A percentile compares a stretch with the other conserved stretches of the same genome.
phyloP scores from a whole-genome alignment of 2,113 vertebrate genomes.

The Gymnogyps californianus region DNA sequence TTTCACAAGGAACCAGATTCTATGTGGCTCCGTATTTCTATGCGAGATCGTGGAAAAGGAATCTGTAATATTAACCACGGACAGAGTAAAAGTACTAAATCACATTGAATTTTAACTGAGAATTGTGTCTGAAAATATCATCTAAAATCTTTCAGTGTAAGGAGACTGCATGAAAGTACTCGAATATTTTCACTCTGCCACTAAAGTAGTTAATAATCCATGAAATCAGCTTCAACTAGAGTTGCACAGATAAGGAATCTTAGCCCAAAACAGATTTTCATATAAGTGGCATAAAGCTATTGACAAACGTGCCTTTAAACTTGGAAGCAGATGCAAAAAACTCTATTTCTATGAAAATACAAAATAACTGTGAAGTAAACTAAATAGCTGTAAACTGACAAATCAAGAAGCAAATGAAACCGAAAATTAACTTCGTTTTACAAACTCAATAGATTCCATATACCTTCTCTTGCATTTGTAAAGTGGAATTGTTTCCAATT shows the following conservation, averaged over 20 bases:
- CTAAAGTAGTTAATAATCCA: neutral
- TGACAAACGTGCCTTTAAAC: neutral
- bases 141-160: neutral
- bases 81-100: neutral
- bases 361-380: neutral
- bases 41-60: rapidly evolving
- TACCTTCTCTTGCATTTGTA: neutral
- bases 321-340: neutral
- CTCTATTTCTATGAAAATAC: neutral
- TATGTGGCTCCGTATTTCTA: neutral
- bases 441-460: neutral
- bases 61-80: neutral
- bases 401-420: neutral
- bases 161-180: neutral
- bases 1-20: neutral
- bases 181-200: neutral
- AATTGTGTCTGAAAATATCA: neutral
- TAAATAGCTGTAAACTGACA: neutral
- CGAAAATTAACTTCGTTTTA: neutral
- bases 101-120: neutral
- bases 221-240: conserved; percentile 2
- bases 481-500: conserved; percentile 36
- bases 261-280: neutral
- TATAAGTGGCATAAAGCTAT: neutral
- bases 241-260: neutral